Evolutionary conservation across 2,888 invertebrate species (phyloP), one percentile per base, ranked within the genome.

Genomic region (Lasius fuliginosus): DNA sequence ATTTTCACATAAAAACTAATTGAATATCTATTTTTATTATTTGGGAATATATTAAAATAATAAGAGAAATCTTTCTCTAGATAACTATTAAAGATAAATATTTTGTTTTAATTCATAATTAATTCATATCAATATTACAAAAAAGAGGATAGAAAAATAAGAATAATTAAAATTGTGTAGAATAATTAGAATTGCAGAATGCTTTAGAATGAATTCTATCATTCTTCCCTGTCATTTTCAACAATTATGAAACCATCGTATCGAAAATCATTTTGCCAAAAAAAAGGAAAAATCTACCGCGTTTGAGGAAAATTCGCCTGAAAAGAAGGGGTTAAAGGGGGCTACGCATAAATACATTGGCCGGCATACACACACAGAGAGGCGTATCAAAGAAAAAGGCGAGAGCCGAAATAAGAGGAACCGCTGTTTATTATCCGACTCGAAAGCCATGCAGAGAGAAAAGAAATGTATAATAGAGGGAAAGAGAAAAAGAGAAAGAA

Each of bases 331-430:
- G 33, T 53, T 76, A 65, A 65, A 64, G 5, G 1, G 12, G 46
- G 27, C 12, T 69, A 71, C 18, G 46, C 60, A 27, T 46, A 71
- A 79, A 71, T 15, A 36, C 33, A 42, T 60, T 58, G 71, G 18
- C 79, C 46, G 33, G 53, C 33, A 60, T 27, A 69, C 11, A 23
- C 33, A 60, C 33, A 69, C 11, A 23, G 46, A 67, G 46, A 71
- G 36, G 46, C 27, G 27, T 73, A 18, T 81, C 18, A 12, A 33
- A 46, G 60, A 79, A 18, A 49, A 71, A 71, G 46, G 23, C 42
- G 69, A 71, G 60, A 71, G 60, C n/a, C 36, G 49, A 81, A 81
- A 81, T 62, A 71, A 81, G 46, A 81, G 23, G 49, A 60, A 33
- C 60, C 46, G 27, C 18, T 62, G 36, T 81, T 75, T 75, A 67